phyloP scores from a whole-genome alignment of 2,888 invertebrate genomes.

The Tineola bisselliella region DNA sequence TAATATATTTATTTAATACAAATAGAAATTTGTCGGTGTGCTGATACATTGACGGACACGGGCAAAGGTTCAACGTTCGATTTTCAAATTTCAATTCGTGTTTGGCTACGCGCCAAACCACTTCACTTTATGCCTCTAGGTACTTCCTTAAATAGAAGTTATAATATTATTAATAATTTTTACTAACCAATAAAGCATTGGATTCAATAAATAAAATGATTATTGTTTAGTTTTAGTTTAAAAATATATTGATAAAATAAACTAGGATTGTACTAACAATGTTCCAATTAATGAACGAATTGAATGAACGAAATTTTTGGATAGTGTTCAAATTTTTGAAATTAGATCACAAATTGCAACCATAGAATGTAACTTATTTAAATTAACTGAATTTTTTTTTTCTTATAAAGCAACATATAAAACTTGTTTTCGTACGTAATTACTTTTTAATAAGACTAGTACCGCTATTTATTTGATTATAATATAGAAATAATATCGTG shows the following conservation, averaged over 20 bases:
- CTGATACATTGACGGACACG: no score
- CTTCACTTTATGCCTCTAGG: constrained; percentile 35
- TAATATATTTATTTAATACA: no score
- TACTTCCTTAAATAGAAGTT: constrained; percentile 46
- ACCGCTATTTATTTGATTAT: no score
- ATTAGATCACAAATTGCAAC: neutral
- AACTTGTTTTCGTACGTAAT: no score
- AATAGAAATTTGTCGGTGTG: no score
- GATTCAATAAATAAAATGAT: neutral
- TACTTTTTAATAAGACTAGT: no score
- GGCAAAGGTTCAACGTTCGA: constrained; percentile 49
- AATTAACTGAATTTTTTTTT: no score
- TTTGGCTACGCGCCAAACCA: constrained; percentile 53
- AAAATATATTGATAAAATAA: neutral
- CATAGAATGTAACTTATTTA: neutral
- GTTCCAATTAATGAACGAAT: neutral
- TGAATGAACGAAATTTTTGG: neutral
- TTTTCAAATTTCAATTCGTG: constrained; percentile 41
- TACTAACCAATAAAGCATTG: neutral
- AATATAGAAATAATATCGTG: no score
- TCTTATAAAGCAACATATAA: no score
- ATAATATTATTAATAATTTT: constrained; percentile 29
- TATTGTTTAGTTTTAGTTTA: neutral
- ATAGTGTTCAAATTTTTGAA: neutral
- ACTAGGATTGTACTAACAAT: neutral